These are phyloP conservation scores for Plutomurus gul DNA, from an alignment of 1,140 invertebrate species.

Conservation along the genomic window DNA sequence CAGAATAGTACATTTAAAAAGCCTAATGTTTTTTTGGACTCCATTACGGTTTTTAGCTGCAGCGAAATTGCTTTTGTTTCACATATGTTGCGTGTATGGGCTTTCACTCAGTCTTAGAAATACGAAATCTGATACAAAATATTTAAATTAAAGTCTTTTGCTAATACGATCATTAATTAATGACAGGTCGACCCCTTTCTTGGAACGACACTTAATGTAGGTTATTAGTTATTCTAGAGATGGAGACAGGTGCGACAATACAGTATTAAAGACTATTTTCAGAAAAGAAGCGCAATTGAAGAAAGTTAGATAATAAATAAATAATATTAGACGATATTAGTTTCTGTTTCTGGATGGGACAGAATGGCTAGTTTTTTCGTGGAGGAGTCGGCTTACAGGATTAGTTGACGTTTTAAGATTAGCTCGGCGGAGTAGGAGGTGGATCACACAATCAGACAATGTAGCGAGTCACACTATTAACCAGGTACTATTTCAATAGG, in stretches of 20 bases:
- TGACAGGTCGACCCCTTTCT: neutral
- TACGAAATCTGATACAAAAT: constrained; percentile 27
- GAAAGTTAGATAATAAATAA: no score
- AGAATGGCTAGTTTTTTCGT: no score
- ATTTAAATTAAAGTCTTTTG: neutral
- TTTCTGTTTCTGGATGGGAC: no score
- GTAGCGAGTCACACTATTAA: neutral
- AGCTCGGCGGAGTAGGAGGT: neutral
- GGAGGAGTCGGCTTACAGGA: neutral
- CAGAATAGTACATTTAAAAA: no score
- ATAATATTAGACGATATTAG: no score
- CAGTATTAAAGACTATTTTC: no score
- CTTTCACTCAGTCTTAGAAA: constrained; percentile 27
- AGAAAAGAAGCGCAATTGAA: no score
- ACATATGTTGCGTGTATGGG: neutral
- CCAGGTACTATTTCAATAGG: constrained; percentile 30
- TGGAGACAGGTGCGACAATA: no score
- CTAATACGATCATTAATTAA: no score
- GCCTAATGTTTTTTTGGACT: neutral
- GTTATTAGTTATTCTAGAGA: no score
- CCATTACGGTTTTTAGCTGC: neutral
- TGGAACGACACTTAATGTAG: neutral
- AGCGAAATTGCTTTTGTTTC: constrained; percentile 3
- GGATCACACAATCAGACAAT: neutral
- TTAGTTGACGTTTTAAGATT: neutral